Conservation (phyloP, 2,888 invertebrate genomes). For the Lottia gigantea region DNA sequence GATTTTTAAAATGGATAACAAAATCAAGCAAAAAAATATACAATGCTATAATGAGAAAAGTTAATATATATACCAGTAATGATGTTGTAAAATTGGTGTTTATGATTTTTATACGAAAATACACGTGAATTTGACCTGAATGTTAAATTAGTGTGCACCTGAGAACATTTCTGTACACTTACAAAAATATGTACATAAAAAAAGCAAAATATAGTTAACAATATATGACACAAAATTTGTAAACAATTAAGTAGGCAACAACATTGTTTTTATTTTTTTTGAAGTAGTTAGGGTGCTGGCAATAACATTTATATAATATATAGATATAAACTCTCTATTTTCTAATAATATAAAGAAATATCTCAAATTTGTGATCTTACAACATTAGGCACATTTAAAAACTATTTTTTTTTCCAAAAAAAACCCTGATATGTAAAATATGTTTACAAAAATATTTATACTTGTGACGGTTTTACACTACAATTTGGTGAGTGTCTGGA, state of each 20-base stretch:
- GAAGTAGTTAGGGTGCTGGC: too few species aligned
- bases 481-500: too few species aligned
- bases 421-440: slow-evolving; percentile 7
- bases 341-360: too few species aligned
- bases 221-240: slow-evolving; percentile 8
- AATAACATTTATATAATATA: too few species aligned
- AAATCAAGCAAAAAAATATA: too few species aligned
- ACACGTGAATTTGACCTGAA: slow-evolving; percentile 1
- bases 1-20: too few species aligned
- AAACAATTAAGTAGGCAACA: slow-evolving; percentile 11
- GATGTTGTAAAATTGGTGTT: too few species aligned
- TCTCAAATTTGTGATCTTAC: background rate
- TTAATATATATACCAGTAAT: too few species aligned
- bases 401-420: background rate
- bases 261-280: background rate
- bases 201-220: background rate
- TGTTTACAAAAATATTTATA: slow-evolving; percentile 2
- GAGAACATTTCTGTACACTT: background rate
- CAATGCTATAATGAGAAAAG: too few species aligned
- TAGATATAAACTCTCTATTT: too few species aligned
- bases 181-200: slow-evolving; percentile 2
- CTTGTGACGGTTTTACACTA: background rate
- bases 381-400: slow-evolving; percentile 10
- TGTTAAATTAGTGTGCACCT: background rate
- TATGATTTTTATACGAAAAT: background rate